These are phyloP conservation scores for Corythornis cristatus DNA, from an alignment of 2,113 vertebrate species.

Conservation along the genomic window DNA sequence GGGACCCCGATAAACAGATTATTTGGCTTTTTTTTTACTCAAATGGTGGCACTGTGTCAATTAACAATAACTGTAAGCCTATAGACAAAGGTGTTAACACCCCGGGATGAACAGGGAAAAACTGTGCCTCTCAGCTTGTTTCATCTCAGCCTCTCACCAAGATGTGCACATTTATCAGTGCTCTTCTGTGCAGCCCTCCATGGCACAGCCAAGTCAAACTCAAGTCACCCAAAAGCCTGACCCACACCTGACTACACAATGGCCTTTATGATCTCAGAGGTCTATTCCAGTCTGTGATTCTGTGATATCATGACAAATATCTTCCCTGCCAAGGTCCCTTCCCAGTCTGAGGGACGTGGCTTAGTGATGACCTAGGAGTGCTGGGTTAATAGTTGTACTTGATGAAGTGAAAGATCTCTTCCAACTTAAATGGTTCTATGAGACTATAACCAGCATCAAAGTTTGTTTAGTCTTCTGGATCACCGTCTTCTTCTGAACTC, in stretches of 20 bases:
- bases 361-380: not conserved
- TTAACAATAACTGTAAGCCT: not conserved
- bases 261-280: no score
- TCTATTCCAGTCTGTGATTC: no score
- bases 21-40: not conserved
- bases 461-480: not conserved
- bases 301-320: no score
- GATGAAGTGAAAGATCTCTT: not conserved
- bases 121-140: not conserved
- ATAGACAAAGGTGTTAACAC: not conserved
- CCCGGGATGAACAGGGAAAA: not conserved
- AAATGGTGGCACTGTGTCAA: rapidly evolving
- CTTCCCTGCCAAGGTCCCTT: no score
- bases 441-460: not conserved
- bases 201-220: rapidly evolving
- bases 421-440: no score
- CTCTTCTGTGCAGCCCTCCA: not conserved
- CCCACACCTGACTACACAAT: no score
- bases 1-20: not conserved
- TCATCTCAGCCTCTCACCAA: not conserved
- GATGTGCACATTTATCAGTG: rapidly evolving
- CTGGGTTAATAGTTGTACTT: not conserved
- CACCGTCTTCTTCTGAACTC: not conserved
- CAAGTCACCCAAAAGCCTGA: no score
- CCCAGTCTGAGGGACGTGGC: not conserved